Conservation (phyloP, 2,888 invertebrate species). For the Diploptera punctata region DNA sequence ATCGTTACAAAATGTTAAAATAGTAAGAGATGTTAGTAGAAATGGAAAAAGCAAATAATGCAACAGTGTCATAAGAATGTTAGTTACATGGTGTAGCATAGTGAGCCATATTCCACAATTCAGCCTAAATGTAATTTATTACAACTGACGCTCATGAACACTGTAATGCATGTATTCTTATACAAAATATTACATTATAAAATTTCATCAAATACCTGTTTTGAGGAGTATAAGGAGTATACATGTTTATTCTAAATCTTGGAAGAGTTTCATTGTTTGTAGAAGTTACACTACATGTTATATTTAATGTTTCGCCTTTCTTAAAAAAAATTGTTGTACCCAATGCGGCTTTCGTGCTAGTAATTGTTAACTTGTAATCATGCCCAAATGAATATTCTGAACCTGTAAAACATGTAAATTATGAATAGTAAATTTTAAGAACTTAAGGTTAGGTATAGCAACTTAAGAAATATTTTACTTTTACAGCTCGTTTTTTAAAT, state of each 20-base stretch:
- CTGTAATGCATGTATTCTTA: too few relatives aligned
- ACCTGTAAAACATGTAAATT: slow-evolving; percentile 32
- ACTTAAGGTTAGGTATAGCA: slow-evolving; percentile 11
- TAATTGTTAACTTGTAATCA: not conserved
- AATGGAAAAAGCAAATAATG: too few relatives aligned
- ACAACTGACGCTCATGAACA: too few relatives aligned
- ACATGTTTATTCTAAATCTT: slow-evolving; percentile 29
- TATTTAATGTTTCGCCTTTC: slow-evolving; percentile 49
- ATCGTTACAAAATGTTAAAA: too few relatives aligned
- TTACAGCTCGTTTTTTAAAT: too few relatives aligned
- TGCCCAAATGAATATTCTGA: slow-evolving; percentile 25
- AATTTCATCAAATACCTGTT: too few relatives aligned
- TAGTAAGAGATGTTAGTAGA: too few relatives aligned
- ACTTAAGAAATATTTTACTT: not conserved
- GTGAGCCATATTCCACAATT: too few relatives aligned
- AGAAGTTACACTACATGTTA: slow-evolving; percentile 47
- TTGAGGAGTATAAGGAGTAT: slow-evolving; percentile 27
- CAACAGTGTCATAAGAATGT: too few relatives aligned
- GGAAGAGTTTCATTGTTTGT: slow-evolving; percentile 8
- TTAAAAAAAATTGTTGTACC: slow-evolving; percentile 43
- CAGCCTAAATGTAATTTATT: too few relatives aligned
- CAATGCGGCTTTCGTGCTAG: not conserved
- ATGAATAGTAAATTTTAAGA: not conserved
- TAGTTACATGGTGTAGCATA: too few relatives aligned
- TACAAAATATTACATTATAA: too few relatives aligned